Base-by-base conservation (phyloP, 2,797 vertebrate species). In the Champsocephalus gunnari region DNA sequence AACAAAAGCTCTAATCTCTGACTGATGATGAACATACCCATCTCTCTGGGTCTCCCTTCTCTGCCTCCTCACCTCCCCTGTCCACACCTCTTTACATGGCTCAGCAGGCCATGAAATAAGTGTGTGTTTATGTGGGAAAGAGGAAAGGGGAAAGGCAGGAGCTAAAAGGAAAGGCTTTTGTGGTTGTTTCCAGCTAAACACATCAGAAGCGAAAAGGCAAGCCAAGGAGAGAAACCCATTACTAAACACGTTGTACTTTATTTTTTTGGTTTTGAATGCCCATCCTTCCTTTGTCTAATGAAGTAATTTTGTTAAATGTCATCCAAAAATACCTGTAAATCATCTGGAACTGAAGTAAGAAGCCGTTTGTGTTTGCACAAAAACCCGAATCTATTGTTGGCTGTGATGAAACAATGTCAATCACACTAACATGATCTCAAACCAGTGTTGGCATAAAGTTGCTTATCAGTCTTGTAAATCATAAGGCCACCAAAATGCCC, bases 31-130 rank as follows among this genome's bases (percentile, higher is more conserved):
- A 87, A 81, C 58, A 10, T 50, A 34, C 58, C 59, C 74, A 69
- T 84, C 79, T 81, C 71, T 63, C 64, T 50, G 41, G 58, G 58
- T 69, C 61, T 55, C 44, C 69, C 50, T 74, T 66, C 77, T 76
- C 72, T 24, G 3, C 75, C 56, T 72, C 67, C 60, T 73, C 63
- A 59, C 56, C 76, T 67, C 44, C 54, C 73, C 78, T 85, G 83
- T 89, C 86, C 75, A 66, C 87, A 89, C 88, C 75, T 88, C 75
- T 81, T 80, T 61, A 80, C 34, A 21, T 77, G 70, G 65, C 74
- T 77, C 61, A 79, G 69, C 68, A 80, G 71, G 70, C 68, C 66
- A 62, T 55, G 71, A 76, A 80, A 58, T 62, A 73, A 54, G 71
- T 81, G 58, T 62, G 70, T 73, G 77, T 77, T 79, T 63, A 66